Evolutionary conservation across 2,888 invertebrate genomes (phyloP), one percentile per base, ranked within the genome.

Genomic region (Erynnis tages): DNA sequence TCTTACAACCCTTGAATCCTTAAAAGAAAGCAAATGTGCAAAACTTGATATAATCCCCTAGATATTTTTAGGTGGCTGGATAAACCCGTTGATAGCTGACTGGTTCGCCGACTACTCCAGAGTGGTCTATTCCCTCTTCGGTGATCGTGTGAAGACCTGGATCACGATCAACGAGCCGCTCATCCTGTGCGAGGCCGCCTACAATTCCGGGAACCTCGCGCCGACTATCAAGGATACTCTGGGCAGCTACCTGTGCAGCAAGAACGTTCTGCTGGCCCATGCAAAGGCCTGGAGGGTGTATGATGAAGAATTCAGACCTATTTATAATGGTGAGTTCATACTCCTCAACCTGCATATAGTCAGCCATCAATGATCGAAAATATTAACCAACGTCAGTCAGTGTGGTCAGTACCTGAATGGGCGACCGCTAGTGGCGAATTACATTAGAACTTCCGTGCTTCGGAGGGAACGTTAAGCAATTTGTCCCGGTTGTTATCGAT

Each of bases 161-260:
- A 89, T 93, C 0, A 94, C 94, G 0, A 82, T 94, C 32, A 94
- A 94, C 68, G 94, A 94, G 62, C 93, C 94, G 0, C 64, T 74
- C 25, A 57, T 76, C 1, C 59, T 80, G 23, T 87, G 89, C 54
- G 69, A 72, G 2, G 35, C 57, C 0, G 76, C 75, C 0, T 91
- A 90, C 61, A 82, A 79, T 2, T 67, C 74, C 1, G 81, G 82
- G 23, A 67, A 66, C 13, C 67, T 86, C 67, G 88, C 89, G 0
- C 63, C 82, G 3, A 30, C 30, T 11, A 30, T 30, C 6, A 11
- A 30, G 11, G 30, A 30, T 30, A 4, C 30, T 2, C 8, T 30
- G 2, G 30, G 3, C 10, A 30, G 30, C n/a, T 41, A 41, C 16
- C 8, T 91, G 0, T 93, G 93, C 54, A 88, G 83, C 0, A 94